Base-by-base conservation (phyloP, 2,797 vertebrate species). In the Dicrostonyx torquatus region DNA sequence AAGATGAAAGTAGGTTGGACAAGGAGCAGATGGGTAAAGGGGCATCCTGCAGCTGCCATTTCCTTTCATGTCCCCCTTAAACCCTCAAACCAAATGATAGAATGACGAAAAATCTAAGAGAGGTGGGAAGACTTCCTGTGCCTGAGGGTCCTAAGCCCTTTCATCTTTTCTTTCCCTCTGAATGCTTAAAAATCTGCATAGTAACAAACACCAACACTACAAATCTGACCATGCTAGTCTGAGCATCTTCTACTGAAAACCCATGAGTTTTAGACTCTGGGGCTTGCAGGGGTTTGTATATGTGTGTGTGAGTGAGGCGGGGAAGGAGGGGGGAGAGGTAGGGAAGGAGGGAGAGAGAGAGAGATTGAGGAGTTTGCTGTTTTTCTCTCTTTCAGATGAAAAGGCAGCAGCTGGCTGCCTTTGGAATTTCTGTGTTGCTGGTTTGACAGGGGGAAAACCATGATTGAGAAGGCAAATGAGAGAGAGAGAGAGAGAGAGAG, bases 1-100 rank as follows among this genome's bases (percentile, higher is more conserved):
- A 82, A 96, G 96, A 94, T 94, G 78, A 97, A 97, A 97, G 96
- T 97, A 97, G 97, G 96, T 97, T 97, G 90, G 68, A 43, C 24
- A 85, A 68, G 75, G 70, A 75, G 89, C 66, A 78, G 84, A 77
- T 78, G 75, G 94, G 93, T n/a, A 96, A 93, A 96, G 87, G 96
- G 95, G 94, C 87, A 91, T 94, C 64, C 72, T 92, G 84, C 60
- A 96, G 91, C 88, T 95, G 87, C 55, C 87, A 62, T 91, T 94
- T 96, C 64, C 86, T 96, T 97, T 97, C 89, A 89, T 87, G 90
- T 89, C 53, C 72, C 76, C 60, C 76, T 95, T 83, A 95, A 97
- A 96, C 62, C 78, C 76, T 95, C 80, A 95, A 97, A 96, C 62
- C 78, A 79, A 89, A 93, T 70, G 48, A 91, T 76, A 82, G 66